These are phyloP conservation scores for Cactoblastis cactorum DNA, from an alignment of 2,888 invertebrate genomes.

Conservation along the genomic window DNA sequence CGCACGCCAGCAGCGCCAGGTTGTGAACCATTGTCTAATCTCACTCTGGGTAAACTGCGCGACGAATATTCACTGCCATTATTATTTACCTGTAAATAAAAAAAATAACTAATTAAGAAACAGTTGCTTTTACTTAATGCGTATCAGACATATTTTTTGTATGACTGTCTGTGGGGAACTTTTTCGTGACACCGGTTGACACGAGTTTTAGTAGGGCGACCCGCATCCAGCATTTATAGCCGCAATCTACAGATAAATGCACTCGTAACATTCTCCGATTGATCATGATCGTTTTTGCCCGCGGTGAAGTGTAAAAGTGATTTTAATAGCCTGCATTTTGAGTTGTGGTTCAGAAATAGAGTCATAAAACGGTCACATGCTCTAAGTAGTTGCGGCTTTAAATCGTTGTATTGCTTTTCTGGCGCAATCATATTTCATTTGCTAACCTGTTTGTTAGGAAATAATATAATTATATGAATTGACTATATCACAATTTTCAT, in stretches of 20 bases:
- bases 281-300: slow-evolving; percentile 5
- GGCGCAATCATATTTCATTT: neutral
- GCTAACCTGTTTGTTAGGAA: neutral
- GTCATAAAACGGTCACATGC: neutral
- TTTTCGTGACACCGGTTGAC: no score
- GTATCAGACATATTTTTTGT: no score
- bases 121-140: neutral
- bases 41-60: slow-evolving; percentile 80
- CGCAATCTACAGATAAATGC: slow-evolving; percentile 23
- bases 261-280: slow-evolving; percentile 6
- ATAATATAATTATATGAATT: no score
- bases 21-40: slow-evolving; percentile 84
- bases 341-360: slow-evolving; percentile 1
- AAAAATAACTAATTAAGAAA: neutral
- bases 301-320: slow-evolving; percentile 5
- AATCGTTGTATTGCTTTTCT: neutral
- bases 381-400: neutral
- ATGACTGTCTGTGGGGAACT: neutral
- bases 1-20: slow-evolving; percentile 81
- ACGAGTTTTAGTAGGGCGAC: slow-evolving; percentile 19
- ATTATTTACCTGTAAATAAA: slow-evolving; percentile 48
- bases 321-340: slow-evolving; percentile 4
- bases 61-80: slow-evolving; percentile 67
- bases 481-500: no score
- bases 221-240: slow-evolving; percentile 20